These are phyloP conservation scores for Clarias batrachus DNA, from an alignment of 2,113 vertebrate genomes.

Conservation along the genomic window DNA sequence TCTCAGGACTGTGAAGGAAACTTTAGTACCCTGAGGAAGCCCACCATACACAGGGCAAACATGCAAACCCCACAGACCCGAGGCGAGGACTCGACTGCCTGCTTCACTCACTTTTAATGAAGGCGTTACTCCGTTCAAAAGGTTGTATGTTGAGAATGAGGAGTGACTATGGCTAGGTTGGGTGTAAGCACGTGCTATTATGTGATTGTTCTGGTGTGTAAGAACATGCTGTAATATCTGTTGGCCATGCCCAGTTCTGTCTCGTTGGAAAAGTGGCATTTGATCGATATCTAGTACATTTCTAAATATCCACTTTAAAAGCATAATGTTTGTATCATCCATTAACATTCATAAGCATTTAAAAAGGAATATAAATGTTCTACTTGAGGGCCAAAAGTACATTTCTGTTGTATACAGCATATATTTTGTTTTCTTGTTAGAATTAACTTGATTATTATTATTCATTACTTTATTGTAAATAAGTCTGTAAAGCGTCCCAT, in stretches of 20 bases:
- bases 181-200: neutral
- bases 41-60: no score
- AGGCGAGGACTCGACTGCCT: neutral
- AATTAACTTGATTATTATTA: neutral
- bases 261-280: neutral
- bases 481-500: neutral
- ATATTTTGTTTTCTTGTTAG: neutral
- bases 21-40: no score
- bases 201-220: neutral
- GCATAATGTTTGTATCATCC: neutral
- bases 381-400: neutral
- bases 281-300: neutral
- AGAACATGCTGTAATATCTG: neutral
- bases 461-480: neutral
- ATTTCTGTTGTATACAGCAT: neutral
- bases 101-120: neutral
- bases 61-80: no score
- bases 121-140: neutral
- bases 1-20: no score
- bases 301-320: neutral
- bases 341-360: neutral
- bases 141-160: neutral
- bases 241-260: neutral
- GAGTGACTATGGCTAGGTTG: neutral
- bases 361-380: neutral